Conservation (phyloP, 2,113 vertebrate genomes). For the Talpa occidentalis region DNA sequence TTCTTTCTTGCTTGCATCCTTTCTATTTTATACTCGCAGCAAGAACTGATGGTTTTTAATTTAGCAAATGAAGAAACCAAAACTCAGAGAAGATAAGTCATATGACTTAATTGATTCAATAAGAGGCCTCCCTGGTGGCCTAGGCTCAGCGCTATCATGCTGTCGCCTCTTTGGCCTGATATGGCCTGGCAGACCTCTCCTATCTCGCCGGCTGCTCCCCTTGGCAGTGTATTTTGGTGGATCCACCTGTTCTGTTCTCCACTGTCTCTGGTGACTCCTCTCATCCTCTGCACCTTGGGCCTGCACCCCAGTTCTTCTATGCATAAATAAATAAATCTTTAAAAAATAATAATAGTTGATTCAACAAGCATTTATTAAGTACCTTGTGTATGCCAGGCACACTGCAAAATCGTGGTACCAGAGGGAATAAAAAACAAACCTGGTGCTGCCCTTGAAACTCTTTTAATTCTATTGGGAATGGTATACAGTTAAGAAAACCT, state of each 20-base stretch:
- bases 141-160: no score
- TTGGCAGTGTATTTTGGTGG: no score
- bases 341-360: background rate
- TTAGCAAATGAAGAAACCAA: background rate
- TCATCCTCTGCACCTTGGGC: no score
- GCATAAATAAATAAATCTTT: no score
- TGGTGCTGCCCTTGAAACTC: fast-evolving
- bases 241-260: no score
- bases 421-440: no score
- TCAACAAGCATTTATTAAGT: background rate
- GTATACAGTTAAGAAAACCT: background rate
- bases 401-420: background rate
- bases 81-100: background rate
- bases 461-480: background rate
- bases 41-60: background rate
- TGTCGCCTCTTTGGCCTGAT: no score
- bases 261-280: no score
- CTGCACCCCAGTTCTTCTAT: no score
- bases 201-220: no score
- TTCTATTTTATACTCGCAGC: background rate
- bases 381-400: background rate
- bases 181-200: no score
- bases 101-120: background rate
- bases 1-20: background rate
- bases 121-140: no score